Percentiles rank a stretch among this genome's conserved stretches.
phyloP scores from a whole-genome alignment of 2,797 vertebrate genomes.

The Todus mexicanus region DNA sequence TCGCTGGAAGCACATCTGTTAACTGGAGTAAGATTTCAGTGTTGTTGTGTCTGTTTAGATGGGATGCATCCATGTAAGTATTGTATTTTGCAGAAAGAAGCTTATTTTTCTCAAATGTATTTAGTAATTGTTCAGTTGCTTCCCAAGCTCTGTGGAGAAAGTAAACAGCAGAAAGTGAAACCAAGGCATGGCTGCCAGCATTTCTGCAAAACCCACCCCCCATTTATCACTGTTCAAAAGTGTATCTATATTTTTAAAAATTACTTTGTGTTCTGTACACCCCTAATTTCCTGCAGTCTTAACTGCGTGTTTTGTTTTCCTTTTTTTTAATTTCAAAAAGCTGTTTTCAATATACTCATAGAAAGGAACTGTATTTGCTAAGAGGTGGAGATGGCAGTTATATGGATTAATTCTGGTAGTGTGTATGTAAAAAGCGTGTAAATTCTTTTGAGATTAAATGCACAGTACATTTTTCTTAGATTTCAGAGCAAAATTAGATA shows the following conservation, averaged over 20 bases:
- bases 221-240: not conserved
- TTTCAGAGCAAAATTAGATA: constrained; percentile 55
- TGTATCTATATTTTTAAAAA: not conserved
- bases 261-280: not conserved
- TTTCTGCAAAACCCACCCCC: not conserved
- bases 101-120: not conserved
- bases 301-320: not conserved
- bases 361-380: not conserved
- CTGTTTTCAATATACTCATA: not conserved
- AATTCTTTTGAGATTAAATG: constrained; percentile 1
- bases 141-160: not conserved
- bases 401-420: not conserved
- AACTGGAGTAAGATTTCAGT: not conserved
- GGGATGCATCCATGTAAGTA: fast-evolving
- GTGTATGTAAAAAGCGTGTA: constrained; percentile 7
- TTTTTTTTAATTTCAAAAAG: not conserved
- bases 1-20: not conserved
- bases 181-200: not conserved
- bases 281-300: not conserved
- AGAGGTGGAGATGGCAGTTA: not conserved
- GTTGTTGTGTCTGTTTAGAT: not conserved
- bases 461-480: constrained; percentile 24
- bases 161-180: not conserved
- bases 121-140: not conserved
- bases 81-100: not conserved